Conservation (phyloP, 1,140 invertebrate genomes). For the Sweltsa coloradensis region DNA sequence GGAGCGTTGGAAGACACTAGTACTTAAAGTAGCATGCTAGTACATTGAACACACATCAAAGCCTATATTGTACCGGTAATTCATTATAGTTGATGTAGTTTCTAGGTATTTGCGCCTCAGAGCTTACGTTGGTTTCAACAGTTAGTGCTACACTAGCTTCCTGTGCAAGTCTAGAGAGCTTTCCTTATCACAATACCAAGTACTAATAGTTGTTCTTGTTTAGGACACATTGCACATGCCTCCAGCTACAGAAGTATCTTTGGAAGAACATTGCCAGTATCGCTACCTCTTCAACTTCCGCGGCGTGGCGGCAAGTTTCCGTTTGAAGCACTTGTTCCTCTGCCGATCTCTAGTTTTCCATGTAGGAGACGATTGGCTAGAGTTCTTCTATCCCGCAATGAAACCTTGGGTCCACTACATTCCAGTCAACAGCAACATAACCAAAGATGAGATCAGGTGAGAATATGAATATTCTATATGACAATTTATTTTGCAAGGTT, state of each 20-base stretch:
- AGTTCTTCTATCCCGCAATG: slow-evolving; percentile 88
- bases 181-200: slow-evolving; percentile 7
- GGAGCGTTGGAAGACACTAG: no score
- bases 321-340: slow-evolving; percentile 92
- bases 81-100: no score
- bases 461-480: neutral
- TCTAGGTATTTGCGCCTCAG: no score
- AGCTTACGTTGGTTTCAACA: no score
- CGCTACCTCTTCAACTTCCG: slow-evolving; percentile 95
- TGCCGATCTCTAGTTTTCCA: slow-evolving; percentile 93
- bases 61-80: no score
- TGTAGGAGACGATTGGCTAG: slow-evolving; percentile 87
- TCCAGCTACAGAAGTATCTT: slow-evolving; percentile 74
- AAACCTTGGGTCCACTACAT: slow-evolving; percentile 96
- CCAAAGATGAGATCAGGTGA: slow-evolving; percentile 48
- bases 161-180: neutral
- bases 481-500: no score
- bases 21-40: no score
- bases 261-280: slow-evolving; percentile 87
- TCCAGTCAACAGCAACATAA: slow-evolving; percentile 62
- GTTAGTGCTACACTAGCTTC: neutral
- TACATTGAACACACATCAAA: no score
- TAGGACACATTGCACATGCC: slow-evolving; percentile 73
- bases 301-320: slow-evolving; percentile 92
- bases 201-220: slow-evolving; percentile 20